Evolutionary conservation across 1,140 invertebrate genomes (phyloP).

Genomic region (Heliconius hewitsoni): DNA sequence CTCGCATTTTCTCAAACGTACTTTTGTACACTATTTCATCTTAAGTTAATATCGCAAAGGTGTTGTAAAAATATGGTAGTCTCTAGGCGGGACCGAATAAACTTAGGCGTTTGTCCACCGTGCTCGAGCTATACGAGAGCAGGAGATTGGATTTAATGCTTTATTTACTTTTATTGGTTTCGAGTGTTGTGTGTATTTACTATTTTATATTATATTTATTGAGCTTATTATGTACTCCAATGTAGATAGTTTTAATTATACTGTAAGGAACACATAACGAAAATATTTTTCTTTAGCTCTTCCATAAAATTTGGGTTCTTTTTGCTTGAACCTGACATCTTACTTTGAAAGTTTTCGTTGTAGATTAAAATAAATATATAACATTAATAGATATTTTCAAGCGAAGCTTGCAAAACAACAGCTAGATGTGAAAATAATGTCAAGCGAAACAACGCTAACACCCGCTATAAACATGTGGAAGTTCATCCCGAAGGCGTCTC

Average conservation of each 20-base stretch:
- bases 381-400: too few relatives aligned
- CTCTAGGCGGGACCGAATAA: conserved; percentile 28
- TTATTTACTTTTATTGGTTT: not conserved
- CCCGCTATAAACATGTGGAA: not conserved
- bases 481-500: not conserved
- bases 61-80: conserved; percentile 39
- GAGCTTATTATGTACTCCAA: too few relatives aligned
- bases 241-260: too few relatives aligned
- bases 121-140: not conserved
- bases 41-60: conserved; percentile 39
- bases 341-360: too few relatives aligned
- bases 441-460: not conserved
- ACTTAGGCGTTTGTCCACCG: conserved; percentile 36
- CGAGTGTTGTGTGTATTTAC: not conserved
- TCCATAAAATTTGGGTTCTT: too few relatives aligned
- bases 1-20: conserved; percentile 26
- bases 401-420: too few relatives aligned
- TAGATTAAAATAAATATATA: too few relatives aligned
- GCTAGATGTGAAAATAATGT: too few relatives aligned
- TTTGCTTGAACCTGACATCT: too few relatives aligned
- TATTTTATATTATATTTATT: not conserved
- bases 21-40: conserved; percentile 40
- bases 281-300: too few relatives aligned
- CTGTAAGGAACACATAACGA: too few relatives aligned
- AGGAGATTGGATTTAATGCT: not conserved